These are phyloP conservation scores for Xiphydria camelus DNA, from an alignment of 2,888 invertebrate genomes.

Conservation along the genomic window DNA sequence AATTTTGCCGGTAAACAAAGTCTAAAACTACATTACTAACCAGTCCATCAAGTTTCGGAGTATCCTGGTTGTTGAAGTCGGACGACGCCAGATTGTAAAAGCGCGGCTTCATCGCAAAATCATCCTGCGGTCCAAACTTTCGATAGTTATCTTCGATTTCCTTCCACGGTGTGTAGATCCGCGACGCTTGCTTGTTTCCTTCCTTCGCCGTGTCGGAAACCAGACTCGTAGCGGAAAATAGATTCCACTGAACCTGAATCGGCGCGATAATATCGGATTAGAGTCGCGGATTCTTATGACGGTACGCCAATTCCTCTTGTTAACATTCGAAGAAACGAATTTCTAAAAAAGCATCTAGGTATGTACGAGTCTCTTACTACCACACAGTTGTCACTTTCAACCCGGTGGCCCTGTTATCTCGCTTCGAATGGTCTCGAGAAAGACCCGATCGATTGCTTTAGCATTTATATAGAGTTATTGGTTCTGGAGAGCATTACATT, in stretches of 20 bases:
- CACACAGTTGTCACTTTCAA: slow-evolving; percentile 51
- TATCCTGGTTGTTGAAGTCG: slow-evolving; percentile 76
- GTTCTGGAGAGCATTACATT: too few relatives aligned
- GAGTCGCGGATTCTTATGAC: neutral
- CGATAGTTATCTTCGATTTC: slow-evolving; percentile 78
- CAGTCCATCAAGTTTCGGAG: slow-evolving; percentile 88
- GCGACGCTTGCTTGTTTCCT: slow-evolving; percentile 57
- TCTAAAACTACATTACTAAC: too few relatives aligned
- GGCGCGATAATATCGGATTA: too few relatives aligned
- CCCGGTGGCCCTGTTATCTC: slow-evolving; percentile 56
- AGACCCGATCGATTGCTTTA: slow-evolving; percentile 37
- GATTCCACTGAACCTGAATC: slow-evolving; percentile 76
- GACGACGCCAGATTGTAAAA: slow-evolving; percentile 87
- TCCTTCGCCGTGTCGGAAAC: slow-evolving; percentile 65
- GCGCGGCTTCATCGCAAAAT: slow-evolving; percentile 78
- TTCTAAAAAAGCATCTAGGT: neutral
- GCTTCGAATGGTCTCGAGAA: slow-evolving; percentile 22
- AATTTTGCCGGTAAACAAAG: too few relatives aligned
- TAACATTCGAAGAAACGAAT: neutral
- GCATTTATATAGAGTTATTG: slow-evolving; percentile 36
- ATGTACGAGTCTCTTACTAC: slow-evolving; percentile 55
- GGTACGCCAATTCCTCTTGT: too few relatives aligned
- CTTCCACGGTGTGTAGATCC: slow-evolving; percentile 72
- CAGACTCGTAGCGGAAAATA: slow-evolving; percentile 70
- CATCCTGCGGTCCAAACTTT: slow-evolving; percentile 66